Percentiles rank a stretch among this genome's conserved stretches.
Conservation (phyloP, 1,140 invertebrate species). For the Portunus trituberculatus region DNA sequence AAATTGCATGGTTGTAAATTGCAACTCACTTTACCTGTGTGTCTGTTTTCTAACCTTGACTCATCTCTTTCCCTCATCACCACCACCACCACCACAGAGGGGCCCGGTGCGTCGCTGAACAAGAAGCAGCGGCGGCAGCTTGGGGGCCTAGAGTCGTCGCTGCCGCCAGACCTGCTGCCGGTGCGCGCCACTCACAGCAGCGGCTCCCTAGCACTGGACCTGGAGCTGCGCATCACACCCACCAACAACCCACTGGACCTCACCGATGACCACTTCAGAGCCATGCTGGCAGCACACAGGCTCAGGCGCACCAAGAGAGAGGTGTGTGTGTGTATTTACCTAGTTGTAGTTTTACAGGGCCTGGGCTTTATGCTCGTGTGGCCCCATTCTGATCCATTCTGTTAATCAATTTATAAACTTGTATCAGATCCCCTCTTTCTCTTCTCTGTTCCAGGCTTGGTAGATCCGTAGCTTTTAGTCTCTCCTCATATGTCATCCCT, state of each 20-base stretch:
- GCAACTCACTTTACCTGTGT: no score
- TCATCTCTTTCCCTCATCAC: neutral
- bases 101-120: slow-evolving; percentile 81
- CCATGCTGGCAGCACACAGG: slow-evolving; percentile 80
- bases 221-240: slow-evolving; percentile 80
- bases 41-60: no score
- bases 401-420: no score
- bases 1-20: no score
- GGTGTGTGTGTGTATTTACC: slow-evolving; percentile 82
- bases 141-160: slow-evolving; percentile 80
- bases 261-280: slow-evolving; percentile 81
- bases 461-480: no score
- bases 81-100: slow-evolving; percentile 81
- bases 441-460: no score
- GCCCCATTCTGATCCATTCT: no score
- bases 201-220: slow-evolving; percentile 81
- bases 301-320: slow-evolving; percentile 82
- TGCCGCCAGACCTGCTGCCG: slow-evolving; percentile 82
- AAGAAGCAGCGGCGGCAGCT: slow-evolving; percentile 82
- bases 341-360: no score
- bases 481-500: no score
- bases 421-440: no score
- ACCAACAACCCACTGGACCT: slow-evolving; percentile 83
- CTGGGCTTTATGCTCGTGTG: no score
- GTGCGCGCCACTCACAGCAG: slow-evolving; percentile 81